Conservation (phyloP, 2,888 invertebrate genomes). For the Tachystola acroxantha region DNA sequence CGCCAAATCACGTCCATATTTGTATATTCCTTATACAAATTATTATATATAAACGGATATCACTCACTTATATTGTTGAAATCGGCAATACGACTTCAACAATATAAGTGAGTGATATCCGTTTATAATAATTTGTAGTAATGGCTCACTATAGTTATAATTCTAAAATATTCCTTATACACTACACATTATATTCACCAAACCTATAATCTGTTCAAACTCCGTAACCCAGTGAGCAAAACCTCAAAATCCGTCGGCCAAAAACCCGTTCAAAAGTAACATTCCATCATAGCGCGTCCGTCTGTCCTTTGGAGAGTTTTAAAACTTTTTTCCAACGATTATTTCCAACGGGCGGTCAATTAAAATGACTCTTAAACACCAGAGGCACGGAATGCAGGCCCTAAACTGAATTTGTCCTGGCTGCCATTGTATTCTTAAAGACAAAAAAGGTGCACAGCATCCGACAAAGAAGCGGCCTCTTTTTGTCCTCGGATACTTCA, state of each 20-base stretch:
- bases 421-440: slow-evolving; percentile 54
- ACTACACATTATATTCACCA: too few species aligned
- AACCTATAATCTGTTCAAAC: too few species aligned
- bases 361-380: slow-evolving; percentile 73
- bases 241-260: slow-evolving; percentile 24
- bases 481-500: slow-evolving; percentile 55
- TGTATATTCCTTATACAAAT: too few species aligned
- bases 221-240: too few species aligned
- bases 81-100: too few species aligned
- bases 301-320: slow-evolving; percentile 27
- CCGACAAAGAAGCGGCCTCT: slow-evolving; percentile 65
- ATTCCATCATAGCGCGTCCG: slow-evolving; percentile 65
- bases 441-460: slow-evolving; percentile 46
- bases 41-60: too few species aligned
- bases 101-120: too few species aligned
- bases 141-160: too few species aligned
- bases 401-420: slow-evolving; percentile 60
- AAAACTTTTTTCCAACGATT: slow-evolving; percentile 39
- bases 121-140: too few species aligned
- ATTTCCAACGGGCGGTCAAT: slow-evolving; percentile 59
- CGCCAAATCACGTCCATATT: too few species aligned
- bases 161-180: too few species aligned
- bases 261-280: slow-evolving; percentile 44
- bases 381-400: slow-evolving; percentile 49
- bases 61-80: too few species aligned